Evolutionary conservation across 1,140 invertebrate genomes (phyloP).

Genomic region (Drosophila mojavensis): DNA sequence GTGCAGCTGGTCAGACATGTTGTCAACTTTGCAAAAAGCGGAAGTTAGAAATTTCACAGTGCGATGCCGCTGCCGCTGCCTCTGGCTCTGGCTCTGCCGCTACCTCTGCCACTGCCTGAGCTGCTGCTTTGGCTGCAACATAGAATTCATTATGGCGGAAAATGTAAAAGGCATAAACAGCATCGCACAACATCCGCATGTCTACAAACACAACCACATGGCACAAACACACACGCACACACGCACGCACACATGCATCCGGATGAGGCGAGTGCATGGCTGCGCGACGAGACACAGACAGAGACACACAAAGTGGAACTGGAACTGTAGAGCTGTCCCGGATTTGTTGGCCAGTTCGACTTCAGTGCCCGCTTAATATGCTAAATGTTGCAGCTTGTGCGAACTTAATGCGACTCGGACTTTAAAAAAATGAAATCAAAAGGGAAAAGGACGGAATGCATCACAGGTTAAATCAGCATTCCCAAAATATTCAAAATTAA

Average conservation of each 20-base stretch:
- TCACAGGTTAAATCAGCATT: too few species aligned
- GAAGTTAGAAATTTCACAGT: slow-evolving; percentile 80
- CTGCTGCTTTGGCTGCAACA: slow-evolving; percentile 32
- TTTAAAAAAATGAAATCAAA: too few species aligned
- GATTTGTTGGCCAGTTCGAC: slow-evolving; percentile 45
- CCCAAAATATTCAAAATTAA: too few species aligned
- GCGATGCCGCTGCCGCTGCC: slow-evolving; percentile 31
- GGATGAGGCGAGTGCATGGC: slow-evolving; percentile 48
- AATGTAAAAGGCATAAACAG: slow-evolving; percentile 82
- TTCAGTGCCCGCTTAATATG: slow-evolving; percentile 66
- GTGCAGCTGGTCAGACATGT: slow-evolving; percentile 60
- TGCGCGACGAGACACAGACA: slow-evolving; percentile 50
- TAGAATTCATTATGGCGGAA: slow-evolving; percentile 81
- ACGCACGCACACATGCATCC: slow-evolving; percentile 27
- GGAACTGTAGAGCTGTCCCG: slow-evolving; percentile 12
- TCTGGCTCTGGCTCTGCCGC: neutral
- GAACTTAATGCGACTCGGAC: slow-evolving; percentile 69
- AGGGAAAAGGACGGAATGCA: too few species aligned
- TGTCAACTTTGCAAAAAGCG: slow-evolving; percentile 80
- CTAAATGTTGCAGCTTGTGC: slow-evolving; percentile 72
- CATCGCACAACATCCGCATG: slow-evolving; percentile 79
- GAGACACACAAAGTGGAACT: neutral
- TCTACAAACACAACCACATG: slow-evolving; percentile 31
- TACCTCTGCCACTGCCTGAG: neutral
- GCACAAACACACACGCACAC: neutral